These are phyloP conservation scores for Axinella damicornis DNA, from an alignment of 37 sponge, comb jelly and placozoan genomes.

Conservation along the genomic window DNA sequence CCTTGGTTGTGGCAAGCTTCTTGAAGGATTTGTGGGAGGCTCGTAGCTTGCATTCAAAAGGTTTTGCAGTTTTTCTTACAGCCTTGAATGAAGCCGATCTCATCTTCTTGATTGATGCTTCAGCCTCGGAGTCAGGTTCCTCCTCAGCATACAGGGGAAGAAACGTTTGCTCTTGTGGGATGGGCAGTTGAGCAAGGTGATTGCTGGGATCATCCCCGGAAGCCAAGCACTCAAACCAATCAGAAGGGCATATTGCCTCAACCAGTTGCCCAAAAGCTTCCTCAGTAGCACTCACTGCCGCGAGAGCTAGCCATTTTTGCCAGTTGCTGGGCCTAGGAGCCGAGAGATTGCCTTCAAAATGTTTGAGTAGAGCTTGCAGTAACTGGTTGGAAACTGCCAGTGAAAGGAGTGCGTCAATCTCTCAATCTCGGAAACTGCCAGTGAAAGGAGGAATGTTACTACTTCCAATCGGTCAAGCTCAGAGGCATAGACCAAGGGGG, in stretches of 20 bases:
- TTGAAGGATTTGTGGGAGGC: neutral
- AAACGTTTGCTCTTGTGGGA: too few species aligned
- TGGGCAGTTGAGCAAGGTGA: too few species aligned
- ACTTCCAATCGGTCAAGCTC: conserved; percentile 13
- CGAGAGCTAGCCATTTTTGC: conserved; percentile 51
- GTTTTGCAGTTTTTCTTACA: neutral
- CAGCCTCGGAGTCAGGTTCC: too few species aligned
- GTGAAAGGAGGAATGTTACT: conserved; percentile 30
- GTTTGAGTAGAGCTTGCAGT: neutral
- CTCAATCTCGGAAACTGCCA: neutral
- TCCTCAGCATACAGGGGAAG: too few species aligned
- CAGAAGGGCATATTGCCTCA: conserved; percentile 18
- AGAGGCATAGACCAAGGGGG: conserved; percentile 61
- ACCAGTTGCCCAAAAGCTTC: conserved; percentile 7
- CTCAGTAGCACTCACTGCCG: neutral
- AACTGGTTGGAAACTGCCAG: neutral
- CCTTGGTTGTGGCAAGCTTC: neutral
- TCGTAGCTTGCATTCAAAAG: neutral
- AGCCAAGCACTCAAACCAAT: conserved; percentile 20
- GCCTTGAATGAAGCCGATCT: neutral
- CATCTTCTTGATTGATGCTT: too few species aligned
- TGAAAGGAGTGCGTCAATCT: too few species aligned
- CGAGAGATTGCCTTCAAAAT: neutral
- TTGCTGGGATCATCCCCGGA: neutral
- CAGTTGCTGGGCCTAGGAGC: conserved; percentile 8